A percentile compares a stretch with the other conserved stretches of the same genome.
These are phyloP conservation scores for Zeuzera pyrina DNA, from an alignment of 2,888 invertebrate genomes.

Conservation along the genomic window DNA sequence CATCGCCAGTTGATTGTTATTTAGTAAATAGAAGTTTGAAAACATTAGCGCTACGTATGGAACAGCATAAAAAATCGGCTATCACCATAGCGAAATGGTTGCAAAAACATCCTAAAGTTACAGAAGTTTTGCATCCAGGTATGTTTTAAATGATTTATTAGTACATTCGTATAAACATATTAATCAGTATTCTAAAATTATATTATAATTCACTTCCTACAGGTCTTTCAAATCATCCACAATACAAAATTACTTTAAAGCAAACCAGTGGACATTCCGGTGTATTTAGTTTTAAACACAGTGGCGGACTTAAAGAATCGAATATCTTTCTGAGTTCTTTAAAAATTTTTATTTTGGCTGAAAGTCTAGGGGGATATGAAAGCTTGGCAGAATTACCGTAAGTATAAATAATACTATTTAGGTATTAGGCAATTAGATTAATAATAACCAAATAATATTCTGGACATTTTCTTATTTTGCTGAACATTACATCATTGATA, in stretches of 20 bases:
- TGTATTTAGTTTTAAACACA: conserved; percentile 90
- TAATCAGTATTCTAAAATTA: not conserved
- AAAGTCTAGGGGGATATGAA: conserved; percentile 96
- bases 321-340: conserved; percentile 81
- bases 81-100: conserved; percentile 86
- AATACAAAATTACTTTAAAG: conserved; percentile 82
- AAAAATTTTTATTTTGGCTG: conserved; percentile 89
- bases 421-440: too few species aligned
- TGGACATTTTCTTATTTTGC: too few species aligned
- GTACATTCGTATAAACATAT: not conserved
- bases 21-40: conserved; percentile 94
- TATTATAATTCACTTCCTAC: conserved; percentile 5
- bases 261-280: conserved; percentile 94
- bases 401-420: conserved; percentile 59
- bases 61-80: conserved; percentile 86
- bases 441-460: too few species aligned
- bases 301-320: conserved; percentile 82
- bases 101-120: conserved; percentile 83
- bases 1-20: conserved; percentile 97
- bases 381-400: conserved; percentile 95
- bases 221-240: conserved; percentile 89
- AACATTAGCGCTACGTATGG: conserved; percentile 94
- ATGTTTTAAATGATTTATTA: conserved; percentile 15
- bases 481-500: too few species aligned
- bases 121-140: conserved; percentile 89